phyloP scores from a whole-genome alignment of 35 echinoderm and acorn worm species.

The Ophioderma brevispina region DNA sequence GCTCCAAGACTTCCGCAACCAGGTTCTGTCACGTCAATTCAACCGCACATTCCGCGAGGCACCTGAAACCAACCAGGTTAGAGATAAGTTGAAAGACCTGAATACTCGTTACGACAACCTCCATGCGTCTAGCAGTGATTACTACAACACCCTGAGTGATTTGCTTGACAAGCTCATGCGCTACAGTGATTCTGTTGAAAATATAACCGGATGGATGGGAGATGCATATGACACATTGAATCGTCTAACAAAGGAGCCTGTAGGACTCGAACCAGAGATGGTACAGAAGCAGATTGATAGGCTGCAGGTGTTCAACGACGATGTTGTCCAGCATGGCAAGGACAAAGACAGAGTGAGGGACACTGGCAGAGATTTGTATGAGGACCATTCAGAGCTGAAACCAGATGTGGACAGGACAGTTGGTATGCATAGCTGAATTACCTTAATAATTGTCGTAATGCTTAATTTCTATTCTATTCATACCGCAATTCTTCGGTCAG shows the following conservation, averaged over 20 bases:
- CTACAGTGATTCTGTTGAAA: constrained; percentile 76
- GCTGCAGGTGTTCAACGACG: constrained; percentile 75
- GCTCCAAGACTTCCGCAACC: constrained; percentile 63
- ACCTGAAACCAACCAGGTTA: constrained; percentile 61
- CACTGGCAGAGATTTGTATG: constrained; percentile 75
- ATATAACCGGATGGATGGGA: constrained; percentile 53
- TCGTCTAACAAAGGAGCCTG: constrained; percentile 72
- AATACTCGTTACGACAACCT: constrained; percentile 74
- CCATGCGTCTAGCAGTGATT: constrained; percentile 57
- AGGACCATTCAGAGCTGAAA: constrained; percentile 72
- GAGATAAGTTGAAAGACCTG: constrained; percentile 73
- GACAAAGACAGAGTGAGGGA: constrained; percentile 74
- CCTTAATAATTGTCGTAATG: too few relatives aligned
- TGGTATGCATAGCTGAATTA: too few relatives aligned
- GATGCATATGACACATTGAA: constrained; percentile 73
- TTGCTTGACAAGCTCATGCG: constrained; percentile 69
- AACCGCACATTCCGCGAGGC: constrained; percentile 76
- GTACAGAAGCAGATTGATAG: constrained; percentile 90
- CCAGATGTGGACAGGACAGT: constrained; percentile 80
- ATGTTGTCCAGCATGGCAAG: constrained; percentile 65
- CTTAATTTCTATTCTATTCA: too few relatives aligned
- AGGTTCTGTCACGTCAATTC: constrained; percentile 66
- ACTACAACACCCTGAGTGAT: constrained; percentile 69
- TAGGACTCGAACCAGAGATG: constrained; percentile 87
- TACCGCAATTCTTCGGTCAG: too few relatives aligned